phyloP scores from a whole-genome alignment of 2,113 vertebrate genomes.

The Crotalus viridis region DNA sequence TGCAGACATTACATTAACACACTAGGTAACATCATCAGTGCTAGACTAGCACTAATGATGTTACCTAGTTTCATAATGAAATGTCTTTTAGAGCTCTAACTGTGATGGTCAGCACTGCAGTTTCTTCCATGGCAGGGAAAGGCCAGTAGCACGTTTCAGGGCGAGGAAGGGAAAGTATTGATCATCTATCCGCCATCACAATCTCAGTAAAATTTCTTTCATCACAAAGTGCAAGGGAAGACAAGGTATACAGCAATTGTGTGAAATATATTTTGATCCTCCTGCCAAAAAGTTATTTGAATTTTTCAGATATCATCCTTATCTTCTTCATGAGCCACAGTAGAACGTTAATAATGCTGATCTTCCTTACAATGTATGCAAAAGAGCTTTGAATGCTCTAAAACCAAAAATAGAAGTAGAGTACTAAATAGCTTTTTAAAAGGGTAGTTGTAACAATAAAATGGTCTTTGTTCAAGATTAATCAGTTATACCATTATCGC shows the following conservation, averaged over 20 bases:
- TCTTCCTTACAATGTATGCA: not conserved
- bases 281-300: not conserved
- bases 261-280: not conserved
- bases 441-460: not conserved
- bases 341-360: not conserved
- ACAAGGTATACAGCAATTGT: not conserved
- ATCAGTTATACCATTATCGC: not conserved
- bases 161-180: not conserved
- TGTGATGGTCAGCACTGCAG: not conserved
- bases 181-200: not conserved
- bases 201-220: not conserved
- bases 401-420: not conserved
- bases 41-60: too few species aligned
- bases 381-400: not conserved
- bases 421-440: not conserved
- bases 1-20: too few species aligned
- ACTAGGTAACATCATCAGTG: too few species aligned
- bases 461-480: not conserved
- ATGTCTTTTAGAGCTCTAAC: not conserved
- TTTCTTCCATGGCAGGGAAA: not conserved
- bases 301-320: not conserved
- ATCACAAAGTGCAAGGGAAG: not conserved
- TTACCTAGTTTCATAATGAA: too few species aligned
- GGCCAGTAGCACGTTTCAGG: not conserved
- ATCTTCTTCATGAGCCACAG: not conserved